Conservation (phyloP, 2,888 invertebrate genomes). For the Calameuta filiformis region DNA sequence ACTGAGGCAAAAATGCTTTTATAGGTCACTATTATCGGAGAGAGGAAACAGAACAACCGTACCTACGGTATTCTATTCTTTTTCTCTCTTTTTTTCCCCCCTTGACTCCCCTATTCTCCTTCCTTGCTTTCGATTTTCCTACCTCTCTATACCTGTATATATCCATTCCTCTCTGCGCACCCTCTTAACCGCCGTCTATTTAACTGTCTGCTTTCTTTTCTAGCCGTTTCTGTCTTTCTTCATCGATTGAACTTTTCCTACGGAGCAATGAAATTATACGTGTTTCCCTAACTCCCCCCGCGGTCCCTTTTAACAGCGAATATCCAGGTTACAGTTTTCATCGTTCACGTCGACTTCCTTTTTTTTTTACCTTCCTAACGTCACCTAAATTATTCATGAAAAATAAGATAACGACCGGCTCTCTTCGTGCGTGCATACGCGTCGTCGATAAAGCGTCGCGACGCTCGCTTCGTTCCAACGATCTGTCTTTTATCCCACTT, state of each 20-base stretch:
- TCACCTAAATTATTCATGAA: slow-evolving; percentile 55
- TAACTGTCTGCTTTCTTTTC: no score
- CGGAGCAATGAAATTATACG: slow-evolving; percentile 16
- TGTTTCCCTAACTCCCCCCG: neutral
- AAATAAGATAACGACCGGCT: slow-evolving; percentile 40
- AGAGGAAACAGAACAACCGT: slow-evolving; percentile 4
- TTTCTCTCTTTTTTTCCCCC: no score
- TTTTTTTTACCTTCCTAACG: slow-evolving; percentile 38
- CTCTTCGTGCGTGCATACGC: neutral
- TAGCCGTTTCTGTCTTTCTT: neutral
- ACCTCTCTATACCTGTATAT: neutral
- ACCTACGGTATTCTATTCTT: neutral
- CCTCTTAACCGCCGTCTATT: no score
- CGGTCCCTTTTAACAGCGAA: neutral
- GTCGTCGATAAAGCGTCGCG: neutral
- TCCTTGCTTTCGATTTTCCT: neutral
- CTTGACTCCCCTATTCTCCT: neutral
- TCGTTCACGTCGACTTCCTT: slow-evolving; percentile 21
- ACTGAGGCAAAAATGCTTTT: slow-evolving; percentile 1
- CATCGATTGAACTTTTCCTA: slow-evolving; percentile 17
- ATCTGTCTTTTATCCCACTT: neutral
- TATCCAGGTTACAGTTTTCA: neutral
- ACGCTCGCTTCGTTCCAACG: neutral
- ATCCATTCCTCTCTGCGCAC: no score
- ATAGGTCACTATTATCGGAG: neutral